Evolutionary conservation across 2,888 invertebrate genomes (phyloP).

Genomic region (Kryphioiulus occultus): DNA sequence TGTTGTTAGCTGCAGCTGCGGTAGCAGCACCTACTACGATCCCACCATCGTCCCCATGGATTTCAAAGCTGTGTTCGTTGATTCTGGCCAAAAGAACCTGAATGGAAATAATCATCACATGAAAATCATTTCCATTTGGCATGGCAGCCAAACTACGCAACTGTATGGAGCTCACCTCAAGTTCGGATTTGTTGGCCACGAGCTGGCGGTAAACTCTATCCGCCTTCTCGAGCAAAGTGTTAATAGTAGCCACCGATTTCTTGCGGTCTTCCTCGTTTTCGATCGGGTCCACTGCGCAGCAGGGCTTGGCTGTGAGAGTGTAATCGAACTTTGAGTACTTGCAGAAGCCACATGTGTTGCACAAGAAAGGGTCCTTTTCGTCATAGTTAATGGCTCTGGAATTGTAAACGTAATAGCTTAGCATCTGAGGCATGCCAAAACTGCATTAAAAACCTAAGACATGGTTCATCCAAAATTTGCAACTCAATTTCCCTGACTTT

Average conservation of each 20-base stretch:
- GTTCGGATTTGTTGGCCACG: conserved; percentile 75
- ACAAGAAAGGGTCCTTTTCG: conserved; percentile 98
- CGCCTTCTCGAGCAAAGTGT: conserved; percentile 89
- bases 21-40: conserved; percentile 59
- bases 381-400: conserved; percentile 95
- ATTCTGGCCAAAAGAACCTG: conserved; percentile 77
- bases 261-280: conserved; percentile 96
- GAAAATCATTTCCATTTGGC: neutral
- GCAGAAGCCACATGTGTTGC: conserved; percentile 98
- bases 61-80: conserved; percentile 75
- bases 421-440: neutral
- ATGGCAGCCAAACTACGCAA: neutral
- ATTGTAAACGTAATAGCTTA: conserved; percentile 21
- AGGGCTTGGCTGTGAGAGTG: conserved; percentile 86
- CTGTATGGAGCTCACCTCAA: conserved; percentile 49
- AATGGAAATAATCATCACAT: neutral
- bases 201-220: conserved; percentile 89
- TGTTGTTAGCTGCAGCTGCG: conserved; percentile 65
- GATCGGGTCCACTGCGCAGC: conserved; percentile 96
- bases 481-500: too few species aligned
- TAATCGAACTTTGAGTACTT: conserved; percentile 99
- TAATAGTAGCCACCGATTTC: conserved; percentile 91
- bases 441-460: neutral
- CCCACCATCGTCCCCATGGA: conserved; percentile 58
- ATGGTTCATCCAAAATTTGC: too few species aligned